These are phyloP conservation scores for Hydrolagus colliei DNA, from an alignment of 2,797 vertebrate genomes.

Conservation along the genomic window DNA sequence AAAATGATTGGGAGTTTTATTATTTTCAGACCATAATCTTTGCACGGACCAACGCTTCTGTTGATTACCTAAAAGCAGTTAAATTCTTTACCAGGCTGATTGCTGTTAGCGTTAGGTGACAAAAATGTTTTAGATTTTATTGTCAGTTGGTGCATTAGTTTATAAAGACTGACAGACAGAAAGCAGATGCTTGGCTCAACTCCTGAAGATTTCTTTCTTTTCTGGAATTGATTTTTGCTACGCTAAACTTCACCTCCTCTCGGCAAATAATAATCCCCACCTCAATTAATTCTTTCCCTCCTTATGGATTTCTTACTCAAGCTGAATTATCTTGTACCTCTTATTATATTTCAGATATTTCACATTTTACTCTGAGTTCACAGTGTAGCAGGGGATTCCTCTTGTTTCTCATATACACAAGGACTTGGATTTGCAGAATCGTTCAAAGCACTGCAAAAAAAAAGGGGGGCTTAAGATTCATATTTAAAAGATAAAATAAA, in stretches of 20 bases:
- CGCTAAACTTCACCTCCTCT: background rate
- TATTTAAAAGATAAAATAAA: too few species aligned
- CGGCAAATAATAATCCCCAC: background rate
- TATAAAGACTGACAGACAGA: background rate
- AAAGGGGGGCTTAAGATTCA: too few species aligned
- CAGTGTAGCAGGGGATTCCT: too few species aligned
- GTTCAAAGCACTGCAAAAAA: too few species aligned
- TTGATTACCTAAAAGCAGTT: background rate
- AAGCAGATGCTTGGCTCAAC: background rate
- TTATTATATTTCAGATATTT: background rate
- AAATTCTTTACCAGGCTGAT: background rate
- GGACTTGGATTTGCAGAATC: too few species aligned
- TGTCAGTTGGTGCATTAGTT: background rate
- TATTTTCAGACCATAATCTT: background rate
- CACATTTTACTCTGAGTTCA: background rate
- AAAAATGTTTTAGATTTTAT: slow-evolving; percentile 5
- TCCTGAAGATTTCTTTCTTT: background rate
- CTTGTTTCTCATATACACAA: too few species aligned
- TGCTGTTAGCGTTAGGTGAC: background rate
- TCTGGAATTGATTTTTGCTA: background rate
- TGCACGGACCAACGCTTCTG: background rate
- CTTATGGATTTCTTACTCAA: background rate
- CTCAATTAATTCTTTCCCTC: background rate
- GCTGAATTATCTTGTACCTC: background rate
- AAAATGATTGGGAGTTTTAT: background rate